Base-by-base conservation (phyloP, 92 coral and sea anemone species). In the Siderastrea siderea region DNA sequence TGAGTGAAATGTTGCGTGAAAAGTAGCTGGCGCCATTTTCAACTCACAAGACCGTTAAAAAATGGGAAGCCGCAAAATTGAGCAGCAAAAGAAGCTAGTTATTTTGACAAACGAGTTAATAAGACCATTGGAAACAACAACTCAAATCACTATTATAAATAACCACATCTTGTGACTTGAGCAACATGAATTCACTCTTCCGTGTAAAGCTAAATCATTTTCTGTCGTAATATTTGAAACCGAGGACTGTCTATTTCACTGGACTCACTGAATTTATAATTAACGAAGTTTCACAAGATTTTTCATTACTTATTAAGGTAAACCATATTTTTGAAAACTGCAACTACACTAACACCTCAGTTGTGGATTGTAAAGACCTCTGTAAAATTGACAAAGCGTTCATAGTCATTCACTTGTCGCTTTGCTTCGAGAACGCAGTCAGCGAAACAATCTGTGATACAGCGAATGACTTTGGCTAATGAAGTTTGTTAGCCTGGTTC, bases 1-100 rank as follows among this genome's bases (percentile, higher is more conserved):
- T 80, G 84, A 80, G 84, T 67, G 62, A 66, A 80, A 15, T 80
- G 84, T 52, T 66, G 75, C 84, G 60, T 80, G 75, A 38, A 14
- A 4, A 6, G 4, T 63, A 43, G 8, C 61, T 3, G 14, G 11
- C 47, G 19, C 52, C 19, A 63, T 3, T 14, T 11, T 12, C 60
- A 65, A 7, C 38, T 48, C 75, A 67, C 48, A 64, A 38, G n/a
- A 54, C 43, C 1, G 47, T n/a, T 54, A 11, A 69, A 43, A 7
- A 43, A 38, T 49, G 74, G 74, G 44, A 69, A 44, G 14, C 52
- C 50, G 48, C 5, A 8, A 47, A 47, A 13, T 69, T 61, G 66
- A 61, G 16, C 66, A 14, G 38, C 66, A 61, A 61, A 61, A 61
- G 66, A n/a, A 61, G 19, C 66, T 7, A 14, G 66, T 61, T 61